Conservation (phyloP, 2,797 vertebrate genomes). For the Gymnopithys bicolor region DNA sequence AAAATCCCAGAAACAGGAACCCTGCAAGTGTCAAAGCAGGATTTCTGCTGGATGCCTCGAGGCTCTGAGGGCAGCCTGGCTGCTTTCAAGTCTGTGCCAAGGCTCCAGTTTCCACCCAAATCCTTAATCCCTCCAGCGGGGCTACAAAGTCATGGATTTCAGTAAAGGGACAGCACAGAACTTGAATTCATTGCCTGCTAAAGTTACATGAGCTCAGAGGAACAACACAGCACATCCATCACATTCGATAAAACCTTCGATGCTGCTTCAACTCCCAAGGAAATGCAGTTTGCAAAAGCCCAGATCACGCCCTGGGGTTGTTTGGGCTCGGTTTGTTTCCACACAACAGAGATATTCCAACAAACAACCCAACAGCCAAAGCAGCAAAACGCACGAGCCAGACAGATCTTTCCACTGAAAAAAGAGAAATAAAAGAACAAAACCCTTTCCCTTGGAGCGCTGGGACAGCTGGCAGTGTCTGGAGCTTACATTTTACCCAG, state of each 20-base stretch:
- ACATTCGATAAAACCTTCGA: background rate
- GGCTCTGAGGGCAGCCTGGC: background rate
- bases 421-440: background rate
- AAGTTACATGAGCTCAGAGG: background rate
- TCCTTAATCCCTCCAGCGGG: background rate
- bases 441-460: background rate
- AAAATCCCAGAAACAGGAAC: background rate
- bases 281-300: background rate
- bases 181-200: background rate
- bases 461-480: constrained; percentile 11
- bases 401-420: background rate
- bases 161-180: background rate
- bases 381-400: background rate
- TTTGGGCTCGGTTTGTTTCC: background rate
- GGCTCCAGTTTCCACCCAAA: background rate
- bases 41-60: background rate
- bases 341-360: background rate
- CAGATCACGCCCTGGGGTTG: background rate
- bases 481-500: background rate
- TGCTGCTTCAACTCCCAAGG: background rate
- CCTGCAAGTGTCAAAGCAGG: background rate
- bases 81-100: background rate
- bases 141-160: background rate
- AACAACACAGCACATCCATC: background rate
- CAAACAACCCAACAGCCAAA: background rate